Evolutionary conservation across 2,113 vertebrate species (phyloP), one percentile per base, ranked within the genome.

Genomic region (Furnarius figulus): DNA sequence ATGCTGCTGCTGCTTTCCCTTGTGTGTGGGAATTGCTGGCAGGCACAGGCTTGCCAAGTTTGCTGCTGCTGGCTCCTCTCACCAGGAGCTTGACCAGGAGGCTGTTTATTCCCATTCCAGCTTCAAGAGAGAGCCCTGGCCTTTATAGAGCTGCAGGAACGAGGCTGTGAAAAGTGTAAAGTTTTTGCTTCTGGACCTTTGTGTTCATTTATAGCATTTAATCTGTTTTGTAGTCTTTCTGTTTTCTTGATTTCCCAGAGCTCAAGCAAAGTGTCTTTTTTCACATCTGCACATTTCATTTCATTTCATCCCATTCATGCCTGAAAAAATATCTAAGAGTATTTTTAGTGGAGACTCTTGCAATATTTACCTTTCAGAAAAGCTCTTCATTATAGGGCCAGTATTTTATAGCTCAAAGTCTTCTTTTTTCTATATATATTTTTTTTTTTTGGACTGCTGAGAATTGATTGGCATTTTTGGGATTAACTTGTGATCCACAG

Each of bases 21-120:
- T 25, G 42, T 4, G 1, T 91, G 58, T 92, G 62, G 81, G 87
- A 94, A 65, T 49, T 76, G 14, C 85, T 91, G 74, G 58, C 3
- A 14, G 71, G 35, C 17, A 4, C 18, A n/a, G 53, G 39, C 35
- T 72, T 94, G 90, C 92, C 95, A 94, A 86, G 59, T 80, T 88
- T 8, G 0, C 67, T 83, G 40, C 72, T 94, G 59, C 87, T 86
- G 90, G 82, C 82, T 85, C 28, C 40, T 88, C 75, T 79, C 75
- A 49, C 67, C 20, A 33, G 53, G 49, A 97, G 62, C 79, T 79
- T 86, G 55, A 94, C 83, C 67, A 88, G 63, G 24, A 85, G 55
- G 50, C 25, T 92, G 53, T 84, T 93, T 92, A 80, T 90, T 94
- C 85, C 68, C 25, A 12, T 84, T 96, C 86, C 59, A 73, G 52